Conservation (phyloP, 2,113 vertebrate species). For the Cinclus cinclus region DNA sequence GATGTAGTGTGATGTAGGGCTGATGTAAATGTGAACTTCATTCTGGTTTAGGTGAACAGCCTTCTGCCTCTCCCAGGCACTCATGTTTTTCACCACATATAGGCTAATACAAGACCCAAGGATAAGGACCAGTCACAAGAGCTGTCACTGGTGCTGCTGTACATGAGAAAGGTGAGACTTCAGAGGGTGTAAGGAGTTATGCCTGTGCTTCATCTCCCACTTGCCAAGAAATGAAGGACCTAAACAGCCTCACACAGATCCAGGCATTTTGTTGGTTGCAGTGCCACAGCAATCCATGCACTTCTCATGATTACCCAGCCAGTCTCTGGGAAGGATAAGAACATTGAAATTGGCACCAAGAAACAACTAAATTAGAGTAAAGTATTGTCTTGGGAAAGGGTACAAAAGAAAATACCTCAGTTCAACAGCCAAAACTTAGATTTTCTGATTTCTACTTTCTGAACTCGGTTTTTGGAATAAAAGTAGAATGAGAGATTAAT, state of each 20-base stretch:
- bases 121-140: neutral
- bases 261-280: neutral
- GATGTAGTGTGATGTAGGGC: neutral
- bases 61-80: neutral
- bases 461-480: neutral
- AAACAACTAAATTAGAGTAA: neutral
- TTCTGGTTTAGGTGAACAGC: neutral
- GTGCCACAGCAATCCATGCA: neutral
- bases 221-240: neutral
- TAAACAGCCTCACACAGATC: neutral
- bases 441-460: neutral
- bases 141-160: neutral
- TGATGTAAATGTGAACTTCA: neutral
- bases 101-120: neutral
- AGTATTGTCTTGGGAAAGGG: neutral
- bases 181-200: neutral
- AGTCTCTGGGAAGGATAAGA: neutral
- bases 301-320: neutral
- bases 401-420: neutral
- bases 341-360: neutral
- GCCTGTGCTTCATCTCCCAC: neutral
- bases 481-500: neutral
- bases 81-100: rapidly evolving
- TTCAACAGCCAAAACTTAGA: neutral
- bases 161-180: neutral